Evolutionary conservation across 1,140 invertebrate species (phyloP), one percentile per base, ranked within the genome.

Genomic region (Aricia agestis): DNA sequence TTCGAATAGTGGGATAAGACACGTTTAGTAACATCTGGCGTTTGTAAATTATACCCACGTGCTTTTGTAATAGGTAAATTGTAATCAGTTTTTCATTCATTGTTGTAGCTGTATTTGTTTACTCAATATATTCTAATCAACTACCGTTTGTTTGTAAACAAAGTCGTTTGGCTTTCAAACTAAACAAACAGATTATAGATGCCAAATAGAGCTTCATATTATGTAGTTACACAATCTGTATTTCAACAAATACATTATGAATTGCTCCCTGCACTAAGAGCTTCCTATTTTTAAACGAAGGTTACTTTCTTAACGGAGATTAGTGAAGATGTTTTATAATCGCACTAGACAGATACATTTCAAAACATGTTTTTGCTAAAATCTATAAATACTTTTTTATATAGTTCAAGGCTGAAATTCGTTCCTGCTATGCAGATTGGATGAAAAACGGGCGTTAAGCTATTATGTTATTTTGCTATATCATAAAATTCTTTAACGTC

Each of bases 341-440:
- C 45, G 11, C 45, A 9, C 45, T 4, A 15, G 45, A 13, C 45
- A 52, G 45, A 5, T 52, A 9, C 68, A 67, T 19, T 36, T 25
- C 9, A 13, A 19, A 63, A 63, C 59, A 19, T 63, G 59, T 63
- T 19, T 19, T 19, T 17, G 59, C 18, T 19, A 19, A 63, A 63
- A 59, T 18, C 17, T 59, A 59, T 59, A 59, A 36, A 59, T 59
- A 59, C 18, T 19, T 63, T 63, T 19, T 63, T 63, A 63, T 63
- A 63, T 63, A 63, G 59, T 19, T 63, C 59, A 63, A 63, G 59
- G 59, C 11, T 19, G 10, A 63, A 63, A 63, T 63, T 63, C 2
- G 18, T 63, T 63, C 59, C 59, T 63, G 59, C 18, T 63, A 63
- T 63, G 59, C 6, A 63, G 59, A 63, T 63, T 19, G 25, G 59